Percentiles rank a stretch among this genome's conserved stretches.
These are phyloP conservation scores for Agrilus cyanescens DNA, from an alignment of 2,888 invertebrate species.

Conservation along the genomic window DNA sequence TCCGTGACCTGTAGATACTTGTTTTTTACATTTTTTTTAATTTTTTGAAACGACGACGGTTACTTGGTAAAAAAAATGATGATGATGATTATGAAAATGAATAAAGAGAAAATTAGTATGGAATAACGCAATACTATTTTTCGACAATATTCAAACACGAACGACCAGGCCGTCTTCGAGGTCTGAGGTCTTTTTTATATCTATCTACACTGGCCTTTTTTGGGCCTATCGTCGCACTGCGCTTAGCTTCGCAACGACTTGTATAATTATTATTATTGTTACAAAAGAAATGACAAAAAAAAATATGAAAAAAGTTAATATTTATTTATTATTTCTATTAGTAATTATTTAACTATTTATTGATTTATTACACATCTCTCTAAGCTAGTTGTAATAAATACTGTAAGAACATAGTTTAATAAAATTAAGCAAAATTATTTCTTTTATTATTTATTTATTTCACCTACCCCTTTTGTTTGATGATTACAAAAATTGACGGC, in stretches of 20 bases:
- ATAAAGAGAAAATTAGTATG: slow-evolving; percentile 12
- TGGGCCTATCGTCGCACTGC: slow-evolving; percentile 19
- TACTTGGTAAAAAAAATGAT: slow-evolving; percentile 19
- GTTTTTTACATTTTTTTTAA: slow-evolving; percentile 1
- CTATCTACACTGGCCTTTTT: slow-evolving; percentile 30
- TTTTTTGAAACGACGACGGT: slow-evolving; percentile 20
- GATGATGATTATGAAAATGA: slow-evolving; percentile 1
- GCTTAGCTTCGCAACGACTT: slow-evolving; percentile 17
- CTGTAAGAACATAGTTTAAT: too few species aligned
- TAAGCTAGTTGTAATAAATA: too few species aligned
- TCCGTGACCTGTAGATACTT: too few species aligned
- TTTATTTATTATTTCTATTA: too few species aligned
- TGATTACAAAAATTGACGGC: too few species aligned
- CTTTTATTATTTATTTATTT: too few species aligned
- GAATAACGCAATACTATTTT: slow-evolving; percentile 17
- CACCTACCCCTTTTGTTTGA: too few species aligned
- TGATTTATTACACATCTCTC: too few species aligned
- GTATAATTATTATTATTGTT: slow-evolving; percentile 10
- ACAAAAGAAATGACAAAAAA: not conserved
- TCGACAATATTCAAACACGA: slow-evolving; percentile 18
- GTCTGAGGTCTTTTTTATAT: slow-evolving; percentile 29
- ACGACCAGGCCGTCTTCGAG: slow-evolving; percentile 32
- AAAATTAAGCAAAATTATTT: too few species aligned
- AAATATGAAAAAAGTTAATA: too few species aligned
- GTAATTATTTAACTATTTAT: too few species aligned